A percentile compares a stretch with the other conserved stretches of the same genome.
Evolutionary conservation across 2,888 invertebrate genomes (phyloP).

Genomic region (Mythimna pallens): DNA sequence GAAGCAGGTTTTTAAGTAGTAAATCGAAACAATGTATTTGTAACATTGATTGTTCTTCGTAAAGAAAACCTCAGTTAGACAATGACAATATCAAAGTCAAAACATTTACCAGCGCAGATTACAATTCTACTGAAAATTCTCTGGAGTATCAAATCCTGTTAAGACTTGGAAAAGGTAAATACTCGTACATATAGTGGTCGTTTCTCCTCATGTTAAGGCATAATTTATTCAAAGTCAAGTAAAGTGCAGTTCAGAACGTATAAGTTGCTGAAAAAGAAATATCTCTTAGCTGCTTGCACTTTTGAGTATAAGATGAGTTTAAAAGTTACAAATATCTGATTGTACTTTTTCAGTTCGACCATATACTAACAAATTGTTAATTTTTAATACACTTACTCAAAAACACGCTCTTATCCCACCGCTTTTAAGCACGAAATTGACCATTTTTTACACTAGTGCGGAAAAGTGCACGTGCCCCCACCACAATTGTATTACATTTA

Average conservation of each 20-base stretch:
- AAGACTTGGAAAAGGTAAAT: neutral
- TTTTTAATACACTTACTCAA: no score
- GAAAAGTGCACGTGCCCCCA: no score
- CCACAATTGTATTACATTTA: no score
- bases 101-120: neutral
- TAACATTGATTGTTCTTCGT: neutral
- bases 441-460: no score
- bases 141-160: neutral
- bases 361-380: no score
- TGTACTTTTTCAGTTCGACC: neutral
- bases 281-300: neutral
- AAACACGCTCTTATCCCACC: no score
- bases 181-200: neutral
- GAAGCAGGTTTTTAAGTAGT: no score
- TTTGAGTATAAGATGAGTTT: neutral
- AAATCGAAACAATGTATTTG: no score
- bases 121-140: neutral
- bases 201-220: neutral
- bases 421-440: no score
- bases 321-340: neutral
- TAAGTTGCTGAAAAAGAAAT: neutral
- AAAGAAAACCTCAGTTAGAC: neutral
- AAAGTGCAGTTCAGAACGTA: neutral
- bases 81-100: neutral
- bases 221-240: conserved; percentile 8